Evolutionary conservation across 2,113 vertebrate species (phyloP).

Genomic region (Muntiacus reevesi): DNA sequence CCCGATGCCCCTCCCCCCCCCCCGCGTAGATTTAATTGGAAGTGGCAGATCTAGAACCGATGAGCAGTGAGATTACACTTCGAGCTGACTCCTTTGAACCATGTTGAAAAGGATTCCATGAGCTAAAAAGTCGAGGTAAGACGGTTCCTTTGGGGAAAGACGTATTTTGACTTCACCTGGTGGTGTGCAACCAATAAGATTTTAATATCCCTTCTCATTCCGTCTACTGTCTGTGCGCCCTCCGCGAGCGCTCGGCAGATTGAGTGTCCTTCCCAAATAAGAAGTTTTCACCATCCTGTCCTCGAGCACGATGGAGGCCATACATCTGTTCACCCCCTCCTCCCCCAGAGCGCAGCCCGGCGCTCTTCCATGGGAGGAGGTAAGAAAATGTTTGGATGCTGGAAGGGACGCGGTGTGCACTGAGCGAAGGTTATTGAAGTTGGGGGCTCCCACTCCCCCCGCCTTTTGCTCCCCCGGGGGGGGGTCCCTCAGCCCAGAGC

Average conservation of each 20-base stretch:
- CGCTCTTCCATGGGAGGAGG: neutral
- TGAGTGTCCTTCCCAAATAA: neutral
- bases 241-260: neutral
- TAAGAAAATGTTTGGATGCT: neutral
- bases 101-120: constrained; percentile 31
- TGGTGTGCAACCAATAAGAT: neutral
- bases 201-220: constrained; percentile 20
- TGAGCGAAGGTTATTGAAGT: neutral
- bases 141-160: neutral
- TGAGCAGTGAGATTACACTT: constrained; percentile 37
- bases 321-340: neutral
- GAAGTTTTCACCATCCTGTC: neutral
- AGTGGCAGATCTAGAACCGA: constrained; percentile 57
- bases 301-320: neutral
- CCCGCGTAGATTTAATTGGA: neutral
- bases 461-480: neutral
- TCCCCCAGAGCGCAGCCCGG: neutral
- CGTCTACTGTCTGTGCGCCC: neutral
- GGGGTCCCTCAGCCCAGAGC: neutral
- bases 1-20: neutral
- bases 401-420: neutral
- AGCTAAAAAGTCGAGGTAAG: constrained; percentile 50
- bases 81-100: constrained; percentile 29
- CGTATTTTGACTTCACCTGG: constrained; percentile 43
- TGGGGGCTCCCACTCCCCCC: too few species aligned